Conservation (phyloP, 2,888 invertebrate genomes). For the Gymnosoma rotundatum region DNA sequence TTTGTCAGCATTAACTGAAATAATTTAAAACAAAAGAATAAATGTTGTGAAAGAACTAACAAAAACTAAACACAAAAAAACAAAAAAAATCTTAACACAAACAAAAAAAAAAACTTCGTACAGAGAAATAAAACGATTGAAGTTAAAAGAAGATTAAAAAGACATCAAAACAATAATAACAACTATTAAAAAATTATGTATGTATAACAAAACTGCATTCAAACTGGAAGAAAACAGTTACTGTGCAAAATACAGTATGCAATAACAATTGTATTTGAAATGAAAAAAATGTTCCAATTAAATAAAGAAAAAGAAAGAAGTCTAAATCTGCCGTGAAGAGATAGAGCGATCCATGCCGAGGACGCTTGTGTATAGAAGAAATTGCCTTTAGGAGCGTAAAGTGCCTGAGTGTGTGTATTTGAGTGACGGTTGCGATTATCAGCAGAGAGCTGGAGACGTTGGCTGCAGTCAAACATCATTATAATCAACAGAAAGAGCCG, state of each 20-base stretch:
- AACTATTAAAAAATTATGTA: background rate
- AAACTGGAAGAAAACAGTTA: background rate
- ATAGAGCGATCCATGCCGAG: constrained; percentile 29
- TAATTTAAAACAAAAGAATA: background rate
- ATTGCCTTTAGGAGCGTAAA: constrained; percentile 9
- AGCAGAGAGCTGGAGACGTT: constrained; percentile 30
- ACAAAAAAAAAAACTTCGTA: background rate
- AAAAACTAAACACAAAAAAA: background rate
- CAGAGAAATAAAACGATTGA: background rate
- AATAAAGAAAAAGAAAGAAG: background rate
- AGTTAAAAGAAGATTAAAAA: background rate
- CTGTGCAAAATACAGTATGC: constrained; percentile 15
- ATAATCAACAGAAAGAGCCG: constrained; percentile 20
- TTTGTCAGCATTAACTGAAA: background rate
- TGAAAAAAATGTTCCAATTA: background rate
- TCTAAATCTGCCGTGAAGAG: background rate
- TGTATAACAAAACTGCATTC: background rate
- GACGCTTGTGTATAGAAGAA: constrained; percentile 15
- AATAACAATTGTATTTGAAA: constrained; percentile 1
- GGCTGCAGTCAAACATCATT: constrained; percentile 23
- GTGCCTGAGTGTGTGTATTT: background rate
- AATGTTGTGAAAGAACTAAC: background rate
- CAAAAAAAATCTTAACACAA: too few relatives aligned
- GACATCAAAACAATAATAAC: background rate
- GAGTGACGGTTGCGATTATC: constrained; percentile 19